These are phyloP conservation scores for Diadegma fenestrale DNA, from an alignment of 2,888 invertebrate species.

Conservation along the genomic window DNA sequence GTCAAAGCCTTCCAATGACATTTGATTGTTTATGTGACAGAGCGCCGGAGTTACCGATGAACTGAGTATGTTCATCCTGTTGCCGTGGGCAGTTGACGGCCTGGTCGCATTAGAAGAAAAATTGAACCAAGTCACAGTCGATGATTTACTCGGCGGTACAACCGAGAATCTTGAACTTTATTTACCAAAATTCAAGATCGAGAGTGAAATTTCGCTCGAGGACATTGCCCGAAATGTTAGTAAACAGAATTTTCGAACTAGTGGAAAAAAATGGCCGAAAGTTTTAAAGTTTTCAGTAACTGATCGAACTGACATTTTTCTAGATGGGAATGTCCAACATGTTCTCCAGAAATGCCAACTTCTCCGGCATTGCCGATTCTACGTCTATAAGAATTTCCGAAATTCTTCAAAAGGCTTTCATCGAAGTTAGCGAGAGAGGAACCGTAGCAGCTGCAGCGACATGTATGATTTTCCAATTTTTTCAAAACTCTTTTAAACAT, in stretches of 20 bases:
- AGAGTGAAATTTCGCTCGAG: constrained; percentile 88
- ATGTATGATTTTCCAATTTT: neutral
- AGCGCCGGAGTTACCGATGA: constrained; percentile 82
- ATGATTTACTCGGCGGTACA: constrained; percentile 84
- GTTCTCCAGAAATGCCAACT: constrained; percentile 88
- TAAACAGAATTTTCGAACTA: neutral
- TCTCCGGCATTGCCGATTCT: constrained; percentile 88
- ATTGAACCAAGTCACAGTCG: constrained; percentile 86
- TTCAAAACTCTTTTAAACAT: neutral
- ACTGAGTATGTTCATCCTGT: constrained; percentile 91
- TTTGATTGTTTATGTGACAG: neutral
- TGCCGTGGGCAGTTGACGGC: constrained; percentile 90
- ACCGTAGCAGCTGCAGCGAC: constrained; percentile 86
- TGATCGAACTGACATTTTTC: constrained; percentile 71
- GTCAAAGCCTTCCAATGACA: neutral
- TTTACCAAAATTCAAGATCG: constrained; percentile 93
- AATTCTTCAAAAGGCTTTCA: constrained; percentile 93
- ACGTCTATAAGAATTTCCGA: constrained; percentile 88
- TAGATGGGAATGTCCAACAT: constrained; percentile 90
- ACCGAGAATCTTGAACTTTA: constrained; percentile 87
- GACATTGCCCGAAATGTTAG: constrained; percentile 88
- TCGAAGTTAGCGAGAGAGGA: constrained; percentile 95
- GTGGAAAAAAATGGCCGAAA: neutral
- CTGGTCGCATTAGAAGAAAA: constrained; percentile 88
- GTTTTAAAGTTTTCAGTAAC: neutral